These are phyloP conservation scores for Xerus inauris DNA, from an alignment of 2,113 vertebrate genomes.

Conservation along the genomic window DNA sequence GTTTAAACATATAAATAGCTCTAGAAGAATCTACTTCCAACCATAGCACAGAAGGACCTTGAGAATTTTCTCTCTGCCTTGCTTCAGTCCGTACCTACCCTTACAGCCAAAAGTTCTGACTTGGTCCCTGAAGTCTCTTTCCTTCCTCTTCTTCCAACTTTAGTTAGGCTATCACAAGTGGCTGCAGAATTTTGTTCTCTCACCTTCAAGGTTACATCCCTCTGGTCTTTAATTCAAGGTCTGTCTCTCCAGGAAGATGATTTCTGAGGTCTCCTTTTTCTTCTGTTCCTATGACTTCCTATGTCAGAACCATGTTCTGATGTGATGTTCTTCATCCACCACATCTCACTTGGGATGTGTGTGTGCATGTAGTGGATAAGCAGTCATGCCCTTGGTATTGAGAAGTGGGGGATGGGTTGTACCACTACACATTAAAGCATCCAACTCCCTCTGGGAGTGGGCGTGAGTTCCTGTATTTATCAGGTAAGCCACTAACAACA, in stretches of 20 bases:
- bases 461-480: conserved; percentile 32
- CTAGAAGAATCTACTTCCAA: neutral
- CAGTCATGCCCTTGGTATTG: neutral
- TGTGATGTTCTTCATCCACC: neutral
- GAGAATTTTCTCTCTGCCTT: neutral
- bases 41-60: neutral
- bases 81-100: neutral
- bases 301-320: neutral
- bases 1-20: neutral
- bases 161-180: neutral
- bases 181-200: neutral
- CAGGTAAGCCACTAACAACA: neutral
- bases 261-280: neutral
- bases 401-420: neutral
- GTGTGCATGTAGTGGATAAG: neutral
- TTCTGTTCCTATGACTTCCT: neutral
- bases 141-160: neutral
- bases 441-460: conserved; percentile 28
- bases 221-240: neutral
- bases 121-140: neutral
- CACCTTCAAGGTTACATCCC: neutral
- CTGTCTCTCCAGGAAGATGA: neutral
- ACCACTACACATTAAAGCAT: neutral
- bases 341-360: neutral
- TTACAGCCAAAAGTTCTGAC: neutral